phyloP scores from a whole-genome alignment of 2,797 vertebrate species.

The Sphenopsis melanotis region DNA sequence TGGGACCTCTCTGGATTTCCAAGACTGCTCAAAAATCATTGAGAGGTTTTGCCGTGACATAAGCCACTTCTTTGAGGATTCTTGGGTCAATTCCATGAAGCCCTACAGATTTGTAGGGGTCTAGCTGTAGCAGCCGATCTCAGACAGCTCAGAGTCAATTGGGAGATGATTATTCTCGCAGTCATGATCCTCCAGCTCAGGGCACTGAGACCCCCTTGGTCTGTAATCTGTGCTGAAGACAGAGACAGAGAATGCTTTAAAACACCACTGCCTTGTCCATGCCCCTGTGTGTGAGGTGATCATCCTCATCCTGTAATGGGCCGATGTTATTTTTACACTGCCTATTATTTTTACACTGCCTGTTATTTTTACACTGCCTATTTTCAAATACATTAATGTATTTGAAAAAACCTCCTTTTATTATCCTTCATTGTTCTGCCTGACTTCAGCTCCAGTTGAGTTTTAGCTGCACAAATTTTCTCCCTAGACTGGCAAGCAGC shows the following conservation, averaged over 20 bases:
- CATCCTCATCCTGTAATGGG: not conserved
- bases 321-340: not conserved
- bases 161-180: fast-evolving
- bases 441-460: fast-evolving
- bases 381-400: not conserved
- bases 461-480: not conserved
- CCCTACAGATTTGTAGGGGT: not conserved
- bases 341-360: not conserved
- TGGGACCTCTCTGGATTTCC: not conserved
- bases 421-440: not conserved
- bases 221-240: not conserved
- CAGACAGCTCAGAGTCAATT: not conserved
- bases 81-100: not conserved
- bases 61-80: not conserved
- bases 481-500: not conserved
- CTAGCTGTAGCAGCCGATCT: not conserved
- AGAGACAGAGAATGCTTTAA: not conserved
- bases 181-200: not conserved
- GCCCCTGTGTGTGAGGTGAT: not conserved
- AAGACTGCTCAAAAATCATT: not conserved
- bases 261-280: not conserved
- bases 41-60: not conserved
- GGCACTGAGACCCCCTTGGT: too few species aligned
- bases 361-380: not conserved
- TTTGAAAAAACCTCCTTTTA: not conserved